Percentiles rank a stretch among this genome's conserved stretches.
phyloP scores from a whole-genome alignment of 30 jellyfish, hydroid and myxozoan species.

The Morbakka virulenta region DNA sequence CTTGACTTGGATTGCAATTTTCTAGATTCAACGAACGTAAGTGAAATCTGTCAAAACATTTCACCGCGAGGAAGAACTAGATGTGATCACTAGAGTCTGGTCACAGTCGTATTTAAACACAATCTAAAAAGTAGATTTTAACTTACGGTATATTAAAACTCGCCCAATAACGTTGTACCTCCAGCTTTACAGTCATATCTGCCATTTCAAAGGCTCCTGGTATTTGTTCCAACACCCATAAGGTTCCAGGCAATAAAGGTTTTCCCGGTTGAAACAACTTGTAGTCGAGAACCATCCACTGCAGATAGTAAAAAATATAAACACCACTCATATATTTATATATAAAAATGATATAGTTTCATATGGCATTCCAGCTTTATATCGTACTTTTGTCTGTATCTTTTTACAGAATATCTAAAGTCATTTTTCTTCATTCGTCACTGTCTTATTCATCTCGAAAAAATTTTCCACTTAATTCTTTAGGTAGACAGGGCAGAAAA shows the following conservation, averaged over 20 bases:
- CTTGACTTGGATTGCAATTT: too few species aligned
- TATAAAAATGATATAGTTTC: not conserved
- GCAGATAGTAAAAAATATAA: not conserved
- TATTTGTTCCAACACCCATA: slow-evolving; percentile 89
- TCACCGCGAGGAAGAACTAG: too few species aligned
- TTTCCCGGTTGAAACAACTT: slow-evolving; percentile 68
- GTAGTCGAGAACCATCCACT: slow-evolving; percentile 94
- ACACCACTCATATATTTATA: too few species aligned
- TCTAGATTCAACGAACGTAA: too few species aligned
- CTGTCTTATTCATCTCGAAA: too few species aligned
- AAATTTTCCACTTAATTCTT: too few species aligned
- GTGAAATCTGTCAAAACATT: too few species aligned
- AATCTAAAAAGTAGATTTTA: not conserved
- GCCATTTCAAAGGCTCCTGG: slow-evolving; percentile 97
- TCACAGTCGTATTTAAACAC: too few species aligned
- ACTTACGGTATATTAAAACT: slow-evolving; percentile 94
- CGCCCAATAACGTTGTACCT: slow-evolving; percentile 77
- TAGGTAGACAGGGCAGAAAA: too few species aligned
- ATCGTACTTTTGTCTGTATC: not conserved
- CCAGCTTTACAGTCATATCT: slow-evolving; percentile 61
- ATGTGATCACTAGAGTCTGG: too few species aligned
- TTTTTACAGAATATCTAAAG: too few species aligned
- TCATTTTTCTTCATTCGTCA: too few species aligned
- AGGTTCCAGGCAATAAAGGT: slow-evolving; percentile 72
- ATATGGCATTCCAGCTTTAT: not conserved